Percentiles rank a stretch among this genome's conserved stretches.
Evolutionary conservation across 2,888 invertebrate species (phyloP).

Genomic region (Bugula neritina): DNA sequence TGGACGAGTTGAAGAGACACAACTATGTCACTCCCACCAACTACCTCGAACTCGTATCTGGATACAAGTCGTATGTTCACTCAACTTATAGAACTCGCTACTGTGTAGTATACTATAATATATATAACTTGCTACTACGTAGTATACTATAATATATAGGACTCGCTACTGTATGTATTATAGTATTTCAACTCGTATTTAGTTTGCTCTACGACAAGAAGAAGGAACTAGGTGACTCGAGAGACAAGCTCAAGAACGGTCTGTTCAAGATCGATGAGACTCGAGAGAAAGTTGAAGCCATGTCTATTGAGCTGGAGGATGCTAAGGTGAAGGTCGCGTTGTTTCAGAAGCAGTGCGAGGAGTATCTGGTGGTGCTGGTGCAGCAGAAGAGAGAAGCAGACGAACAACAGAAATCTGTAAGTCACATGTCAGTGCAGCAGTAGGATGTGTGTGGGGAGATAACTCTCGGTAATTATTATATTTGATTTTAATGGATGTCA

Average conservation of each 20-base stretch:
- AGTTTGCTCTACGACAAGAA: constrained; percentile 71
- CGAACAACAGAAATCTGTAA: constrained; percentile 64
- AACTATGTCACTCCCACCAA: constrained; percentile 86
- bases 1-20: constrained; percentile 68
- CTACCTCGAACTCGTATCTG: constrained; percentile 75
- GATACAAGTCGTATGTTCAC: constrained; percentile 69
- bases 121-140: too few relatives aligned
- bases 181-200: constrained; percentile 27
- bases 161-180: too few relatives aligned
- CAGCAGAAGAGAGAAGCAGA: constrained; percentile 76
- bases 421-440: too few relatives aligned
- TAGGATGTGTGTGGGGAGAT: too few relatives aligned
- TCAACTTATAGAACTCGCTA: too few relatives aligned
- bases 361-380: constrained; percentile 74
- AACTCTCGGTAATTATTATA: too few relatives aligned
- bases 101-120: too few relatives aligned
- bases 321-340: constrained; percentile 65
- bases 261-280: constrained; percentile 82
- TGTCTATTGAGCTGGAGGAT: constrained; percentile 74
- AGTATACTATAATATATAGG: too few relatives aligned
- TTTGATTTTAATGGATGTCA: neutral
- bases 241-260: constrained; percentile 72
- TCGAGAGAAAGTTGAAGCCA: constrained; percentile 69
- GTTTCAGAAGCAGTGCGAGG: constrained; percentile 76
- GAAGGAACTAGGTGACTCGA: constrained; percentile 64